phyloP scores from a whole-genome alignment of 2,113 vertebrate genomes.

The Grus americana region DNA sequence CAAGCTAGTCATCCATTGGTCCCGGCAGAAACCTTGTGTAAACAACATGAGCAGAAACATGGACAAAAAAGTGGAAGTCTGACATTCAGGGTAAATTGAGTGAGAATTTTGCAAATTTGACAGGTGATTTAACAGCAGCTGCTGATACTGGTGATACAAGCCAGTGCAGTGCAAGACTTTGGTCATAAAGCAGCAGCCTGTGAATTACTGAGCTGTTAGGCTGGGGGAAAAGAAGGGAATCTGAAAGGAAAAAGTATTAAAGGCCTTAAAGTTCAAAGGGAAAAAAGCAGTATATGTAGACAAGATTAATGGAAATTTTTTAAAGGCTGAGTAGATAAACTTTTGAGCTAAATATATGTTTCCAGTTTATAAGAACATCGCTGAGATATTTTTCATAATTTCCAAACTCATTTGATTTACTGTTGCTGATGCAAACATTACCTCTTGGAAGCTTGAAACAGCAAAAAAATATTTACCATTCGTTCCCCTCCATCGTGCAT shows the following conservation, averaged over 20 bases:
- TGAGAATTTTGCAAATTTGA: slow-evolving; percentile 44
- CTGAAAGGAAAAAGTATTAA: neutral
- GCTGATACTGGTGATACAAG: neutral
- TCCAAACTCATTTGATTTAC: neutral
- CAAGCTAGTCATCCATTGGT: neutral
- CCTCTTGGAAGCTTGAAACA: neutral
- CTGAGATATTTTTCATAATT: slow-evolving; percentile 19
- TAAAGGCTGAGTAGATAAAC: neutral
- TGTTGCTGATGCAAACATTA: neutral
- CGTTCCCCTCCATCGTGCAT: neutral
- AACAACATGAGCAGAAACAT: slow-evolving; percentile 8
- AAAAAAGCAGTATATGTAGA: neutral
- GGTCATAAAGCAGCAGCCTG: neutral
- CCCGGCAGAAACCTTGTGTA: slow-evolving; percentile 5
- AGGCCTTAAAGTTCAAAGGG: neutral
- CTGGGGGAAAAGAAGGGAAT: neutral
- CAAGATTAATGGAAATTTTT: neutral
- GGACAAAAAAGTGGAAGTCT: neutral
- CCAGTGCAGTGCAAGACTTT: neutral
- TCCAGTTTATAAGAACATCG: neutral
- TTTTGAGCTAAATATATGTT: neutral
- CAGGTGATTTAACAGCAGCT: slow-evolving; percentile 59
- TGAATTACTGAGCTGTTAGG: neutral
- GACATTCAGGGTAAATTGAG: slow-evolving; percentile 37
- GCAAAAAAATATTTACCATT: neutral